Base-by-base conservation (phyloP, 2,113 vertebrate genomes). In the Siphamia tubifer region DNA sequence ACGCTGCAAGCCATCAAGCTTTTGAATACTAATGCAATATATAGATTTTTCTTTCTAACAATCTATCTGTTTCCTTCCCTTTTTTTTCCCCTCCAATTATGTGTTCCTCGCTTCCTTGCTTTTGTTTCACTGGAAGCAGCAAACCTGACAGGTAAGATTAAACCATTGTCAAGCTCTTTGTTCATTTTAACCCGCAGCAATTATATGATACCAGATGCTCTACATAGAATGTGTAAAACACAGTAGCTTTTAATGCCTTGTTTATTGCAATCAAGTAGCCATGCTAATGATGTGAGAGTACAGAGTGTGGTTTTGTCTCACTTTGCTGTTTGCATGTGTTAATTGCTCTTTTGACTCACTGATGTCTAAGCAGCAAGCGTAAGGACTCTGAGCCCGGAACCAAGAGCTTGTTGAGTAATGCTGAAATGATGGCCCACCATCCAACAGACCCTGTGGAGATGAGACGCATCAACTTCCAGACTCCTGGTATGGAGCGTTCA, bases 381-480 rank as follows among this genome's bases (percentile, higher is more conserved):
- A 98, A 99, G 72, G 96, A 98, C 70, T 96, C 96, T 0, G 98
- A 98, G 80, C 96, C 97, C 0, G 93, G 96, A 49, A 98, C 95
- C 51, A 99, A 98, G 80, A 98, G 97, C 73, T 94, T 98, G 20
- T 82, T 98, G 80, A 95, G 95, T 90, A 98, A 98, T 0, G 95
- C 95, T 0, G 98, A 99, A 58, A 96, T 97, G 49, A 87, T 96
- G 58, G 94, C 97, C 1, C 96, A 98, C 81, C 96, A 98, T 88
- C 96, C 96, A 0, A 98, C 97, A 15, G 98, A 99, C 86, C 98
- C 98, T 0, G 98, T 99, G 74, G 96, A 99, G 82, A 98, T 99
- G 96, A 94, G 98, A 4, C 92, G 97, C 68, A 98, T 99, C 77
- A 98, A 99, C 91, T 98, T 98, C 92, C 97, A 99, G 92, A 99